Conservation (phyloP, 2,888 invertebrate genomes). For the Cheilosia impressa region DNA sequence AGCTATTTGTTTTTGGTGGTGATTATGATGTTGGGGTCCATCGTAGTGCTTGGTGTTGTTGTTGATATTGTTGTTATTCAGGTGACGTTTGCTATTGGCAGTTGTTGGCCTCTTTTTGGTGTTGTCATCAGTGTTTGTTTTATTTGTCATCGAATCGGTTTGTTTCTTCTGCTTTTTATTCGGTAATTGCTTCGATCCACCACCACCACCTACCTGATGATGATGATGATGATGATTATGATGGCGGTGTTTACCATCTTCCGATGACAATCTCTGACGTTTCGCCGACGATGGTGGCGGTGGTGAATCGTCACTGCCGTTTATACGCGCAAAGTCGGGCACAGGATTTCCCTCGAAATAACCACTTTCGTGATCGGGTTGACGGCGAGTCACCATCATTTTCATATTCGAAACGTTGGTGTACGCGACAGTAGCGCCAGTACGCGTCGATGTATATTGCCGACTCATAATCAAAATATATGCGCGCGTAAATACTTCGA, state of each 20-base stretch:
- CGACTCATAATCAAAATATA: constrained; percentile 59
- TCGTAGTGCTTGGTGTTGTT: constrained; percentile 72
- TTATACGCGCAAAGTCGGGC: constrained; percentile 64
- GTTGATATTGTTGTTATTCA: constrained; percentile 75
- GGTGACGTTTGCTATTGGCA: constrained; percentile 71
- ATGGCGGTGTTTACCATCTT: constrained; percentile 48
- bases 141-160: constrained; percentile 23
- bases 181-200: constrained; percentile 29
- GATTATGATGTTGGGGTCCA: constrained; percentile 53
- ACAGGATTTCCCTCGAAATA: constrained; percentile 89
- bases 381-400: constrained; percentile 87
- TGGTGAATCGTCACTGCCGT: constrained; percentile 54
- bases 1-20: constrained; percentile 50
- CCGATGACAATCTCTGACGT: constrained; percentile 72
- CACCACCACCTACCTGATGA: constrained; percentile 39
- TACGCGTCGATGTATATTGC: constrained; percentile 57
- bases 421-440: constrained; percentile 52
- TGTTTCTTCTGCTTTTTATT: constrained; percentile 64
- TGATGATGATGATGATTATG: constrained; percentile 21
- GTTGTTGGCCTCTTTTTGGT: constrained; percentile 61
- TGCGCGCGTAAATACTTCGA: constrained; percentile 36
- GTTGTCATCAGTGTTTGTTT: constrained; percentile 36
- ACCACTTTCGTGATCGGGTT: constrained; percentile 91
- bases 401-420: constrained; percentile 61
- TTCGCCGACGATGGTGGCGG: constrained; percentile 65